A percentile compares a stretch with the other conserved stretches of the same genome.
phyloP scores from a whole-genome alignment of 2,888 invertebrate species.

The Drosophila mimica region DNA sequence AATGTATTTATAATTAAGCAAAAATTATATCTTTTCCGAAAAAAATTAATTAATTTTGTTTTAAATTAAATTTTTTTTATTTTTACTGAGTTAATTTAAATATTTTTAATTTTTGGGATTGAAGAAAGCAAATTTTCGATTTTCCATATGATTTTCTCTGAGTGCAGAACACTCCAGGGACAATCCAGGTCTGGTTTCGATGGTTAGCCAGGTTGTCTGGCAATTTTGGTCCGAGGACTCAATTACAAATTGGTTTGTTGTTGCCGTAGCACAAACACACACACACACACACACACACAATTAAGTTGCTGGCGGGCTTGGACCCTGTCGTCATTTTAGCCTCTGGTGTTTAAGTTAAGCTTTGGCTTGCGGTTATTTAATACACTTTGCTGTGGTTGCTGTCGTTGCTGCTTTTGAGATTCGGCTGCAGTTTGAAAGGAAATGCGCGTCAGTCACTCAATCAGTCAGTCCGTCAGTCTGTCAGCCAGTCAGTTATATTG shows the following conservation, averaged over 20 bases:
- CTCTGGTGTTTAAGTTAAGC: conserved; percentile 57
- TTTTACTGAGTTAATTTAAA: not conserved
- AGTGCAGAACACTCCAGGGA: not conserved
- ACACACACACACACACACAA: conserved; percentile 8
- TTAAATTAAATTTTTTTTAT: not conserved
- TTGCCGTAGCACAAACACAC: conserved; percentile 11
- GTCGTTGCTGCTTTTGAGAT: conserved; percentile 2
- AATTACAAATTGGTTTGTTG: conserved; percentile 72
- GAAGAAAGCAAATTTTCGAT: not conserved
- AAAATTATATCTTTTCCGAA: no score
- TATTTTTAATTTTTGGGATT: not conserved
- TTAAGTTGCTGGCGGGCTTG: conserved; percentile 26
- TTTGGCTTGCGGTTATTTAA: conserved; percentile 77
- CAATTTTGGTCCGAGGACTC: conserved; percentile 58
- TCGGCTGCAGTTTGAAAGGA: conserved; percentile 45
- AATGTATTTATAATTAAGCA: no score
- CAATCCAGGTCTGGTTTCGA: conserved; percentile 6
- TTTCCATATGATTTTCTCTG: not conserved
- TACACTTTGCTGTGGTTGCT: conserved; percentile 65
- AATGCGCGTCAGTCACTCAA: conserved; percentile 34
- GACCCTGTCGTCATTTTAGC: conserved; percentile 45
- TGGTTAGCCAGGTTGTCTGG: conserved; percentile 15
- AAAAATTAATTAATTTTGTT: no score
- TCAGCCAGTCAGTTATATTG: conserved; percentile 34
- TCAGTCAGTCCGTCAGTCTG: not conserved